Base-by-base conservation (phyloP, 2,888 invertebrate genomes). In the Aphidius colemani region DNA sequence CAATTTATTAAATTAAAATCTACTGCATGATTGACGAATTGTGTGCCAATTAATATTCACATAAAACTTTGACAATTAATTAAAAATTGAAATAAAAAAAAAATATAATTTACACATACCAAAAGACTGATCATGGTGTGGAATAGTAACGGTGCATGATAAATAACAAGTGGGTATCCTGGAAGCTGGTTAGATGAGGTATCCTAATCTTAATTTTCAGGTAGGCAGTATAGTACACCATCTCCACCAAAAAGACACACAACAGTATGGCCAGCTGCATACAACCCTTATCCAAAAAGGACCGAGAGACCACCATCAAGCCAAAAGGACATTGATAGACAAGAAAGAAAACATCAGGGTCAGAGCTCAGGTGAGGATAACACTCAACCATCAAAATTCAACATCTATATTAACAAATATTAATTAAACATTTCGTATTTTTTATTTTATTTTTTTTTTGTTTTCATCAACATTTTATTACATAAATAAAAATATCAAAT, bases 231-330 rank as follows among this genome's bases (percentile, higher is more conserved):
- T 73, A 82, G 79, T 64, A 75, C 78, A 70, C 73, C 78, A 66
- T 69, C 71, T 55, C 79, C 80, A 67, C 71, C 77, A 65, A 76
- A 72, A 73, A 78, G 76, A 73, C 72, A 74, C 65, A 81, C 81
- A 69, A 82, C 82, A 60, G 69, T 77, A 60, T 81, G 82, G 82
- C 81, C 82, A 58, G 74, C 78, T 65, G 73, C 76, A 63, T 77
- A 82, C 75, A 76, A 78, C 73, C 79, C 80, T 64, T 75, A 79
- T 73, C 75, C 81, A 68, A 79, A 79, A 72, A 76, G 78, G 75
- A 82, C 82, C 63, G 82, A 82, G 72, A 75, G 75, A 69, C 82
- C 82, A 60, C 73, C 77, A 56, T 72, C 75, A 68, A 79, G 75
- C 70, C 78, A 80, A 70, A 75, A 77, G 73, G 78, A 78, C 67